Evolutionary conservation across 2,797 vertebrate species (phyloP).

Genomic region (Lagorchestes hirsutus): DNA sequence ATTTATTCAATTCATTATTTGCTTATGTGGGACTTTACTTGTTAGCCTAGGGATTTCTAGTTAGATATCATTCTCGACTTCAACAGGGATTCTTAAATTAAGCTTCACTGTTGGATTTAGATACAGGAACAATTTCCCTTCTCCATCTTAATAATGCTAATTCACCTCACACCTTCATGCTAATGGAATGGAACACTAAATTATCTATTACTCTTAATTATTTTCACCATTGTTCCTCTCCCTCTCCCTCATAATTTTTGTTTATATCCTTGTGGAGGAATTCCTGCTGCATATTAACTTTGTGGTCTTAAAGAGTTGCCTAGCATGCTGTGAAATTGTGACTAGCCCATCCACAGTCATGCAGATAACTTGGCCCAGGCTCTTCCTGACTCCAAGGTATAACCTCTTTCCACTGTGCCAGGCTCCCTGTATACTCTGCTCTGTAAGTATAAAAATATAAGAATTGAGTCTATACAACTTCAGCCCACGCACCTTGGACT

Average conservation of each 20-base stretch:
- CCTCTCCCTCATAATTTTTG: conserved; percentile 11
- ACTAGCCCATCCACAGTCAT: neutral
- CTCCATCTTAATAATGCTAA: neutral
- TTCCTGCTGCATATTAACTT: neutral
- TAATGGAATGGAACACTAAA: neutral
- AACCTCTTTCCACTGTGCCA: conserved; percentile 8
- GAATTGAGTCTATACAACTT: conserved; percentile 42
- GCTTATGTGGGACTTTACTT: conserved; percentile 26
- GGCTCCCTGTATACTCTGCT: conserved; percentile 18
- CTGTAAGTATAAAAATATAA: conserved; percentile 51
- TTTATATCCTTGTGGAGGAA: neutral
- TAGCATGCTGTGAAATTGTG: neutral
- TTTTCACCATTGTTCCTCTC: neutral
- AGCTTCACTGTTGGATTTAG: conserved; percentile 9
- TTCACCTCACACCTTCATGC: neutral
- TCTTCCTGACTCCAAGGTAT: neutral
- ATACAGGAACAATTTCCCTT: neutral
- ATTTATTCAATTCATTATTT: conserved; percentile 19
- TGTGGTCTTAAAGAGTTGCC: neutral
- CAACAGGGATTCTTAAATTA: neutral
- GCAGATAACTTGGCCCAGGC: neutral
- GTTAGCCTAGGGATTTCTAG: conserved; percentile 20
- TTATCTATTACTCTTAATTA: neutral
- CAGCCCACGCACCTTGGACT: neutral
- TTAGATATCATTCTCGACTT: conserved; percentile 9